Conservation (phyloP, 2,888 invertebrate genomes). For the Patella pellucida region DNA sequence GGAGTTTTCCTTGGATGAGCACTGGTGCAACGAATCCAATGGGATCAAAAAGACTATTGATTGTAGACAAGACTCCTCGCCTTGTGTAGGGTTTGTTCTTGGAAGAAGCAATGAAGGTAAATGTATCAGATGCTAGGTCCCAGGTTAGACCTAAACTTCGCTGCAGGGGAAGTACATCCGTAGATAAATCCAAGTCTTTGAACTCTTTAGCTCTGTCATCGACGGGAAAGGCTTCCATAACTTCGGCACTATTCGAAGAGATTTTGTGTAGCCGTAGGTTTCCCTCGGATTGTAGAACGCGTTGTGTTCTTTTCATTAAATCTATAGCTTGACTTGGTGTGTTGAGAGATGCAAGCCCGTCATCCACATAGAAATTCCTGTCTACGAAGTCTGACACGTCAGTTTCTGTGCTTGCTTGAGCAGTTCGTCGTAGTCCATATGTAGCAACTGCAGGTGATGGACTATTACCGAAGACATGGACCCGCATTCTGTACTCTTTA, state of each 20-base stretch:
- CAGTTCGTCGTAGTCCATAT: constrained; percentile 29
- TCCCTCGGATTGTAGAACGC: constrained; percentile 11
- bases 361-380: constrained; percentile 37
- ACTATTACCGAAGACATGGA: constrained; percentile 6
- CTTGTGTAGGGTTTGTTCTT: not conserved
- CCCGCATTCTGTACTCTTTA: constrained; percentile 28
- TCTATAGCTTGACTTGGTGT: constrained; percentile 7
- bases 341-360: constrained; percentile 27
- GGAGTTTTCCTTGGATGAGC: no score
- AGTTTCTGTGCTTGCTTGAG: constrained; percentile 1
- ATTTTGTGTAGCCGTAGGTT: constrained; percentile 30
- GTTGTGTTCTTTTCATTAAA: constrained; percentile 29
- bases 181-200: constrained; percentile 19
- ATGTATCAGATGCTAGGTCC: constrained; percentile 23
- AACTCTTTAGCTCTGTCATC: constrained; percentile 23
- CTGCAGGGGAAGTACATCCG: constrained; percentile 8
- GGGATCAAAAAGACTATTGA: not conserved
- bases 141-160: constrained; percentile 32
- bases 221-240: constrained; percentile 26
- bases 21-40: no score
- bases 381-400: constrained; percentile 28
- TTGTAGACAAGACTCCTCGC: not conserved
- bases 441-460: constrained; percentile 31
- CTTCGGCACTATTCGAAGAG: constrained; percentile 31
- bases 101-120: not conserved